phyloP scores from a whole-genome alignment of 2,888 invertebrate genomes.

The Cordilura impudica region DNA sequence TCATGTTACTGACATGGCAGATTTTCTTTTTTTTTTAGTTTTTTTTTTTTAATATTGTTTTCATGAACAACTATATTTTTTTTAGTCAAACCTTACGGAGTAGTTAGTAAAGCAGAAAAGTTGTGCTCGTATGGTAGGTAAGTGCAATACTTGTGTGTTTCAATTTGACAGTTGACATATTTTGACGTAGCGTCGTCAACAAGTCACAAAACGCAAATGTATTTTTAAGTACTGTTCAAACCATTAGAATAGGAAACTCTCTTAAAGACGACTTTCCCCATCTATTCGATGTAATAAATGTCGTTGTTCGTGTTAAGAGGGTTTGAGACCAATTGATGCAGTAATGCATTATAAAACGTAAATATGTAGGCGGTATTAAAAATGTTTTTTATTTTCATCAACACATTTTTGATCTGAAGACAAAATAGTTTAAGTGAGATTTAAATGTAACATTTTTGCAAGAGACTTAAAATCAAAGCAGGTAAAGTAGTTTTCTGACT shows the following conservation, averaged over 20 bases:
- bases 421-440: constrained; percentile 23
- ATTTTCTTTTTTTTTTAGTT: not conserved
- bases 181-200: constrained; percentile 52
- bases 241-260: constrained; percentile 9
- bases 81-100: not conserved
- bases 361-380: constrained; percentile 23
- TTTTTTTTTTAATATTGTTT: constrained; percentile 15
- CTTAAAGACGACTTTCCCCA: not conserved
- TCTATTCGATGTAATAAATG: not conserved
- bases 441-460: not conserved
- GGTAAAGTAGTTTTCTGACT: constrained; percentile 24
- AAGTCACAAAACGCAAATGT: constrained; percentile 50
- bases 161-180: constrained; percentile 55
- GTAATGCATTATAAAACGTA: no score
- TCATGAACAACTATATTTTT: not conserved
- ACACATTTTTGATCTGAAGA: not conserved
- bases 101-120: constrained; percentile 10
- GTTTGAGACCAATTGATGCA: not conserved
- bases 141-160: not conserved
- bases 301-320: not conserved
- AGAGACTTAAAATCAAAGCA: not conserved
- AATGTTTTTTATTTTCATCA: constrained; percentile 4
- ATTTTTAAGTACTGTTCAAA: constrained; percentile 51
- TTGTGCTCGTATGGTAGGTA: no score
- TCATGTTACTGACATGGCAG: constrained; percentile 13